phyloP scores from a whole-genome alignment of 2,888 invertebrate genomes.

The Leptothorax acervorum region DNA sequence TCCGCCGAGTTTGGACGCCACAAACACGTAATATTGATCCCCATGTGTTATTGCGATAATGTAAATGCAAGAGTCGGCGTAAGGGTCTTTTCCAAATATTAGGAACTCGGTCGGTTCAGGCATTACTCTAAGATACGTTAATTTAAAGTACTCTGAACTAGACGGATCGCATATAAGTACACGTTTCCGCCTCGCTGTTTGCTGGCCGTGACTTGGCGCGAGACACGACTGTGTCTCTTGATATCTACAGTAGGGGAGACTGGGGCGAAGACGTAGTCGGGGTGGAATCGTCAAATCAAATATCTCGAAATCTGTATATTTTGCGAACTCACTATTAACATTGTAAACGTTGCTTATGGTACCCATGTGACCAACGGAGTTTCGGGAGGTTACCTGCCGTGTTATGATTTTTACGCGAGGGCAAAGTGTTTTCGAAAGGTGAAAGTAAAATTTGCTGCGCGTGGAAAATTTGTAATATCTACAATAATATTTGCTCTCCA shows the following conservation, averaged over 20 bases:
- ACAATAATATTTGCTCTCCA: too few relatives aligned
- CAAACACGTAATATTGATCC: constrained; percentile 1
- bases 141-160: constrained; percentile 8
- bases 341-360: too few relatives aligned
- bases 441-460: too few relatives aligned
- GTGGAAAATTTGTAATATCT: too few relatives aligned
- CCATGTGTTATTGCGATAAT: neutral
- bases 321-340: too few relatives aligned
- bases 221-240: constrained; percentile 2
- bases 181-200: neutral
- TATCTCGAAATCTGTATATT: too few relatives aligned
- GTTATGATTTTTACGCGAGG: too few relatives aligned
- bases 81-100: constrained; percentile 17
- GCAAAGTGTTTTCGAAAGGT: too few relatives aligned
- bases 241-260: neutral
- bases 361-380: too few relatives aligned
- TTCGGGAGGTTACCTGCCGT: too few relatives aligned
- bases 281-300: too few relatives aligned
- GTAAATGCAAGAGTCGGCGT: neutral
- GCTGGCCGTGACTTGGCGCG: neutral
- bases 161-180: neutral
- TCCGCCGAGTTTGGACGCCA: neutral
- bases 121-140: neutral
- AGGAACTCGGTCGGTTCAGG: constrained; percentile 8
- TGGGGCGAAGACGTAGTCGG: too few relatives aligned